Base-by-base conservation (phyloP, 2,888 invertebrate species). In the Linnaemya tessellans region DNA sequence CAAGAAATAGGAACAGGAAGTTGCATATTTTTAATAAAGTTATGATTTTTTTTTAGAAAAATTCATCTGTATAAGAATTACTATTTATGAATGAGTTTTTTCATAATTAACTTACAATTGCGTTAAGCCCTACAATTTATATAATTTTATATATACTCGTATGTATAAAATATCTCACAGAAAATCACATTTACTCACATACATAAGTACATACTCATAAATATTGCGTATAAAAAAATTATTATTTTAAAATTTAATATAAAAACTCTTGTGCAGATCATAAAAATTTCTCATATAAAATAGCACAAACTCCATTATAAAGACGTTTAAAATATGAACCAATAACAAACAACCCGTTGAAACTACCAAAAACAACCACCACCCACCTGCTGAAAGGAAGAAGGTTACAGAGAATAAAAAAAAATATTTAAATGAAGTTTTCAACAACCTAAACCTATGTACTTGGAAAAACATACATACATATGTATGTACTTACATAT, bases 271-370 rank as follows among this genome's bases (percentile, higher is more conserved):
- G 56, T 43, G 18, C 3, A 51, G 20, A 65, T 71, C 56, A 71
- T 78, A 41, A 71, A 46, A 49, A 43, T 25, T n/a, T 22, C 11
- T 15, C 13, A 67, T 80, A 49, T 43, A 56, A 64, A 62, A 25
- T 54, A 68, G 22, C 3, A 68, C 43, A 60, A 56, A 80, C 77
- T 86, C 75, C 71, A 77, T 86, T 80, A 80, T 64, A 38, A 60
- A 64, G 62, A 80, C 58, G 25, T 67, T 71, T n/a, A 15, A 65
- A 71, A 75, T 75, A 70, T 85, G 41, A 79, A 80, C 85, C 85
- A 85, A 85, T 85, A 82, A 85, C 71, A 85, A 82, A 85, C 71
- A 85, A 85, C 82, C 75, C 85, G 79, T 82, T 83, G 75, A 62
- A 30, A 51, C 15, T 60, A 60, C 20, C 84, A 68, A 64, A 71